Evolutionary conservation across 1,140 invertebrate genomes (phyloP).

Genomic region (Hypothenemus hampei): DNA sequence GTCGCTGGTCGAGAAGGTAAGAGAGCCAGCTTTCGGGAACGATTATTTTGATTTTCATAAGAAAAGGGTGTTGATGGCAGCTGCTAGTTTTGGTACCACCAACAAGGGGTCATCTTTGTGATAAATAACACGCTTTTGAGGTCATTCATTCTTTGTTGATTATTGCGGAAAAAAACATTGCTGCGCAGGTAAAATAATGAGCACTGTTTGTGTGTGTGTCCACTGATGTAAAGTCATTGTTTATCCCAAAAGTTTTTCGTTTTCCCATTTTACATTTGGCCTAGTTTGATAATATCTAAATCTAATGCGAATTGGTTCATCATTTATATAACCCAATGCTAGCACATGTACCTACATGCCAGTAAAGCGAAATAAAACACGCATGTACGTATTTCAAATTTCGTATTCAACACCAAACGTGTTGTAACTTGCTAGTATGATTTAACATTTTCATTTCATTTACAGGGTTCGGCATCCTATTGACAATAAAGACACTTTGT

Average conservation of each 20-base stretch:
- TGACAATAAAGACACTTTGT: neutral
- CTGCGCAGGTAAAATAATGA: conserved; percentile 2
- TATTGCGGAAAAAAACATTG: conserved; percentile 17
- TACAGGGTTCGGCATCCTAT: neutral
- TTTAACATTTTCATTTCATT: neutral
- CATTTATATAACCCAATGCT: too few relatives aligned
- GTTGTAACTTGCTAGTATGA: neutral
- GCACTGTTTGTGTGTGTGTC: neutral
- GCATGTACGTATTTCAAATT: too few relatives aligned
- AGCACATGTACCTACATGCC: too few relatives aligned
- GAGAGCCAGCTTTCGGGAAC: neutral
- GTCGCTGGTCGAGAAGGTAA: conserved; percentile 31
- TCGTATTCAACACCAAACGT: neutral
- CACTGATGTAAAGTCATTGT: conserved; percentile 1
- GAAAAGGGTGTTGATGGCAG: neutral
- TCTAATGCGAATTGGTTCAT: too few relatives aligned
- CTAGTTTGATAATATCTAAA: too few relatives aligned
- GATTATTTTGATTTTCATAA: neutral
- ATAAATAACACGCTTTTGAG: neutral
- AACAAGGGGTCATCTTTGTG: neutral
- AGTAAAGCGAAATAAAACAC: too few relatives aligned
- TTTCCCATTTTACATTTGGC: too few relatives aligned
- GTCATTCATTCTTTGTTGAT: conserved; percentile 24
- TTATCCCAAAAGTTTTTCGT: too few relatives aligned
- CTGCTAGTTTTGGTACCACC: neutral